These are phyloP conservation scores for Macaca mulatta DNA, from an alignment of 2,113 vertebrate genomes.

Conservation along the genomic window DNA sequence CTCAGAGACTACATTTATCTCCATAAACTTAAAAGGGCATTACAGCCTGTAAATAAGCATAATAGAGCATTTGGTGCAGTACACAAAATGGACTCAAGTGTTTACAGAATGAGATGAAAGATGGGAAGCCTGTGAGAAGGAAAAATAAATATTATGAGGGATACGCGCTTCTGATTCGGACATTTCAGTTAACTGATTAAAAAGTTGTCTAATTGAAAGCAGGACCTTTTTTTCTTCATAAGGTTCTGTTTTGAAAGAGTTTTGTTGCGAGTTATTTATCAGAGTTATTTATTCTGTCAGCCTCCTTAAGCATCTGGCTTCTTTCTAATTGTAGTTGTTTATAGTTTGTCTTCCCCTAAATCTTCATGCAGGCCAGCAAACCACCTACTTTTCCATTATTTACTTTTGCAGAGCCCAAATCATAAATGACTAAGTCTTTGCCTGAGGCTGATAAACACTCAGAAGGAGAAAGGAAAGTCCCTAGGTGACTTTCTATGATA, in stretches of 20 bases:
- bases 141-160: background rate
- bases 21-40: background rate
- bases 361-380: background rate
- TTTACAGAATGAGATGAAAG: background rate
- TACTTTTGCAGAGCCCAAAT: constrained; percentile 44
- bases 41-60: background rate
- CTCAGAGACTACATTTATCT: background rate
- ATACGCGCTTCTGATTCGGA: background rate
- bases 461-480: constrained; percentile 52
- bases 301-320: constrained; percentile 52
- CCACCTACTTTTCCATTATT: constrained; percentile 56
- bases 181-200: background rate
- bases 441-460: background rate
- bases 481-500: constrained; percentile 19
- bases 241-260: background rate
- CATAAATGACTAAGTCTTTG: constrained; percentile 2
- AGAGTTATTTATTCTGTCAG: constrained; percentile 29
- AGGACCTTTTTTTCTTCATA: background rate
- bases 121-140: background rate
- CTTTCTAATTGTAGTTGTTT: constrained; percentile 51
- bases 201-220: constrained; percentile 18
- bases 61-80: background rate
- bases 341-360: background rate
- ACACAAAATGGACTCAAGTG: background rate
- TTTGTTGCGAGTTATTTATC: constrained; percentile 36